Base-by-base conservation (phyloP, 2,113 vertebrate species). In the Ceyx melanurus region DNA sequence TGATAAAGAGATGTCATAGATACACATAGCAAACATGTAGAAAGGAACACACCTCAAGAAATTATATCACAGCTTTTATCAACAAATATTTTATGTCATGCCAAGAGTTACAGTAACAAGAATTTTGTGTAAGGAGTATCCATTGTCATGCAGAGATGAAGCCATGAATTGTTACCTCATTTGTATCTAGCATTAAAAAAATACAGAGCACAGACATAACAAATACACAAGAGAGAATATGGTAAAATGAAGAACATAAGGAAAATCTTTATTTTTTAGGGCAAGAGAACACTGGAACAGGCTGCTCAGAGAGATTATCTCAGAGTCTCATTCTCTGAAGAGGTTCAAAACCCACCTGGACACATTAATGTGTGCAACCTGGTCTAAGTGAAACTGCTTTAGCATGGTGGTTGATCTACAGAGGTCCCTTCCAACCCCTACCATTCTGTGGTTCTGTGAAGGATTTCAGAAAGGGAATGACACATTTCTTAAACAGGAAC, bases 71-170 rank as follows among this genome's bases (percentile, higher is more conserved):
- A 89, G 68, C 6, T 90, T 95, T 96, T 91, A 92, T 88, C 87
- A 88, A 84, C 82, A 94, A 71, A 78, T 72, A 3, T 88, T 93
- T 93, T 60, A 86, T 37, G 29, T 86, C 48, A 86, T 74, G 56
- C 26, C 70, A 93, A 92, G 75, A 91, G 16, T 71, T 31, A 89
- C 12, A 76, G 71, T 61, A 88, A 7, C 23, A 94, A 75, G 77
- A 74, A 86, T 75, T 46, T 74, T 71, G 23, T 90, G 92, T 86
- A 80, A 87, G 26, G 28, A 74, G 21, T 67, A 23, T 77, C 6
- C 11, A 31, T 33, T 82, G 45, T 37, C 33, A 82, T 8, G 15
- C 31, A 75, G 56, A 82, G 79, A 68, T 86, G 78, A 93, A 90
- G 35, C 79, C 35, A 61, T 28, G 42, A 86, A 85, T 72, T 9